These are phyloP conservation scores for Clarias fuscus DNA, from an alignment of 2,797 vertebrate genomes.

Conservation along the genomic window DNA sequence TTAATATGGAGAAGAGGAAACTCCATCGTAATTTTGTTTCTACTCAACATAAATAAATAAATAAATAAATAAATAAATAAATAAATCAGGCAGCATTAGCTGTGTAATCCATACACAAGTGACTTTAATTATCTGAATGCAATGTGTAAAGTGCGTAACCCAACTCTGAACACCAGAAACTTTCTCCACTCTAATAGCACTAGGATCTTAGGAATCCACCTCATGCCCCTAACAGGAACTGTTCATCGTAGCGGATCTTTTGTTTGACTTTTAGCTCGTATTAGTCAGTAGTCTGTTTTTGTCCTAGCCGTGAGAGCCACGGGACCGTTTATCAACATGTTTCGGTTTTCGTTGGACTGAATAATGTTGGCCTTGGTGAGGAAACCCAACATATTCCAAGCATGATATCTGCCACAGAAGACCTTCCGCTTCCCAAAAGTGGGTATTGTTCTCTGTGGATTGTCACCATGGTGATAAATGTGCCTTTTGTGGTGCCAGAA, in stretches of 20 bases:
- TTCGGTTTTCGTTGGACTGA: constrained; percentile 43
- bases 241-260: not conserved
- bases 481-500: constrained; percentile 58
- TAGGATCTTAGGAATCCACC: not conserved
- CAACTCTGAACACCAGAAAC: not conserved
- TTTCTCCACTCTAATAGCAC: not conserved
- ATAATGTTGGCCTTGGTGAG: constrained; percentile 47
- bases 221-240: not conserved
- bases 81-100: not conserved
- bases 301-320: constrained; percentile 13
- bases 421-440: constrained; percentile 60
- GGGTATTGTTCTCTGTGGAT: constrained; percentile 56
- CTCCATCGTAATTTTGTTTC: not conserved
- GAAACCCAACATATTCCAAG: constrained; percentile 58
- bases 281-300: constrained; percentile 22
- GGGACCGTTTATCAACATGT: constrained; percentile 31
- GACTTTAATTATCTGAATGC: not conserved
- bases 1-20: not conserved
- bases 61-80: too few relatives aligned
- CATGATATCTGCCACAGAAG: constrained; percentile 59
- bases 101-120: not conserved
- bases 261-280: not conserved
- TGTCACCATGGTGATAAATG: constrained; percentile 62
- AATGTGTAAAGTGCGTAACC: not conserved
- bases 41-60: too few relatives aligned